Evolutionary conservation across 2,113 vertebrate genomes (phyloP), one percentile per base, ranked within the genome.

Genomic region (Colius striatus): DNA sequence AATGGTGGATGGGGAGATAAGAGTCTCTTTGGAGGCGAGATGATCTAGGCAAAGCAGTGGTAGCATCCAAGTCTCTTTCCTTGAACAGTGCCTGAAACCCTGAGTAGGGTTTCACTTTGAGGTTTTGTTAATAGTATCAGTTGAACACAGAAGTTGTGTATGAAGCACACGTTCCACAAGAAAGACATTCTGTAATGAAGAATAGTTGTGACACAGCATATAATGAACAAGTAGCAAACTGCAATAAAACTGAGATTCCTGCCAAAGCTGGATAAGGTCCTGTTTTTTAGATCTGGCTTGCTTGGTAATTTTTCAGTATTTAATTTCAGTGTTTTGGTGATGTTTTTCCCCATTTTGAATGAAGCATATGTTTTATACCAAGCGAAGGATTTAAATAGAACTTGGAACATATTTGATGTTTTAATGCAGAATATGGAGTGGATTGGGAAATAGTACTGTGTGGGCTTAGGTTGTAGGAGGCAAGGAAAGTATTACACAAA

Each of bases 1-100:
- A 36, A 38, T 38, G 14, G 47, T 38, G 14, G 47, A 17, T 53
- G 29, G n/a, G 36, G 58, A 72, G 58, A 32, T 15, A 57, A 57
- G 54, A 18, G 16, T 5, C 11, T 34, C 15, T 21, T 0, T 15
- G 1, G 22, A 6, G 16, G 4, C 11, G 36, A 63, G 71, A 22
- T 76, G 50, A n/a, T 57, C 17, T 65, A 51, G 38, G 8, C 6
- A 57, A 53, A 77, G 65, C 25, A 12, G 5, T 43, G 47, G 25
- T n/a, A 77, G 26, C 26, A 72, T 65, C 47, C 26, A 23, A 17
- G 41, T 73, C 17, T 82, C 43, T 53, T 66, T 65, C 23, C 50
- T 36, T 65, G 51, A 47, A 50, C 15, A 7, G 38, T 25, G n/a
- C 54, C 53, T 41, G 48, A 48, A 76, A 65, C 16, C 6, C 41